Evolutionary conservation across 2,113 vertebrate species (phyloP).

Genomic region (Dasyprocta punctata): DNA sequence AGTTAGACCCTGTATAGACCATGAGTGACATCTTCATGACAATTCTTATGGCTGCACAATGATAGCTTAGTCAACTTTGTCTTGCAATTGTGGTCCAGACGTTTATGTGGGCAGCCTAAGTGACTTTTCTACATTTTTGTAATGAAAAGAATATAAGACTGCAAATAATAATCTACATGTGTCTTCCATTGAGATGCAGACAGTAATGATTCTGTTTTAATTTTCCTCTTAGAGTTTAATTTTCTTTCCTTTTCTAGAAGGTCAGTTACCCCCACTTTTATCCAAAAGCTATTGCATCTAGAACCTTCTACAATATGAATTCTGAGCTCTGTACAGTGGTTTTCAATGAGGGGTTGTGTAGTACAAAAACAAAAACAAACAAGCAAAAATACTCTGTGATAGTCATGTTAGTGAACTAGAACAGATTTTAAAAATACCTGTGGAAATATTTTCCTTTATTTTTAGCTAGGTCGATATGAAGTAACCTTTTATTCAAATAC

Average conservation of each 20-base stretch:
- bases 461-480: neutral
- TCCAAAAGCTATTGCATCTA: accelerated
- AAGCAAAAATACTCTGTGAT: neutral
- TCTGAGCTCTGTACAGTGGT: neutral
- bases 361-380: neutral
- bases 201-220: neutral
- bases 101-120: no score
- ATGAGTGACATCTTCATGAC: neutral
- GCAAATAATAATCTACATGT: neutral
- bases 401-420: neutral
- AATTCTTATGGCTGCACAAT: no score
- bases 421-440: neutral
- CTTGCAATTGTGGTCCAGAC: neutral
- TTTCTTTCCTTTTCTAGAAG: neutral
- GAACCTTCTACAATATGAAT: neutral
- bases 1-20: neutral
- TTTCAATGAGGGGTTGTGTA: neutral
- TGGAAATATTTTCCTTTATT: neutral
- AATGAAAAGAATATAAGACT: neutral
- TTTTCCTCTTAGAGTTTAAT: neutral
- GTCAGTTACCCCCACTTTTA: neutral
- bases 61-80: no score
- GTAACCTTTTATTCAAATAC: neutral
- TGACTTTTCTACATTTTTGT: neutral
- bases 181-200: neutral